These are phyloP conservation scores for Apodemus sylvaticus DNA, from an alignment of 2,113 vertebrate species.

Conservation along the genomic window DNA sequence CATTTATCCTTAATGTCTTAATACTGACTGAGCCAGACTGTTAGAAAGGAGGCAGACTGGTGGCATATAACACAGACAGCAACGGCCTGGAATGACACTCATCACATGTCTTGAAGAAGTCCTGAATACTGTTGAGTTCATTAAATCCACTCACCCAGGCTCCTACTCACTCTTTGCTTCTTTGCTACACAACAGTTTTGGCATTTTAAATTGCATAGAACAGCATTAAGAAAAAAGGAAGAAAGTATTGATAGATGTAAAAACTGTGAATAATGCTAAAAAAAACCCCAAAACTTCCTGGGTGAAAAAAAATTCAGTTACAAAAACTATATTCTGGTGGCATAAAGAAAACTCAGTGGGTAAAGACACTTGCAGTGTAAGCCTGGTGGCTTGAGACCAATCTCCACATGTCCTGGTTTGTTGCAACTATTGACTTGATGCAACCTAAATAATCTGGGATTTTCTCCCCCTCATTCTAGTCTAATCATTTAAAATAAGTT, in stretches of 20 bases:
- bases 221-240: neutral
- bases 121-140: neutral
- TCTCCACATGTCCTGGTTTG: neutral
- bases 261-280: neutral
- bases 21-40: neutral
- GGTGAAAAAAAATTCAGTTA: neutral
- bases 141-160: neutral
- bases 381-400: neutral
- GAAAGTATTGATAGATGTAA: neutral
- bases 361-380: neutral
- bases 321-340: neutral
- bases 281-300: neutral
- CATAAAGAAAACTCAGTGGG: neutral
- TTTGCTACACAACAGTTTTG: neutral
- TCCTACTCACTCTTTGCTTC: neutral
- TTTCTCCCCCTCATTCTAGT: neutral
- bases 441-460: neutral
- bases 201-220: slow-evolving; percentile 15
- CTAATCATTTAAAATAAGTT: neutral
- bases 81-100: neutral
- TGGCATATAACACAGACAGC: neutral
- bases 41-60: slow-evolving; percentile 2
- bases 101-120: slow-evolving; percentile 17
- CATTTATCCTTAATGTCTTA: neutral
- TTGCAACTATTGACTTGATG: neutral